A percentile compares a stretch with the other conserved stretches of the same genome.
These are phyloP conservation scores for Caenorhabditis angaria DNA, from an alignment of 2,888 invertebrate genomes.

Conservation along the genomic window DNA sequence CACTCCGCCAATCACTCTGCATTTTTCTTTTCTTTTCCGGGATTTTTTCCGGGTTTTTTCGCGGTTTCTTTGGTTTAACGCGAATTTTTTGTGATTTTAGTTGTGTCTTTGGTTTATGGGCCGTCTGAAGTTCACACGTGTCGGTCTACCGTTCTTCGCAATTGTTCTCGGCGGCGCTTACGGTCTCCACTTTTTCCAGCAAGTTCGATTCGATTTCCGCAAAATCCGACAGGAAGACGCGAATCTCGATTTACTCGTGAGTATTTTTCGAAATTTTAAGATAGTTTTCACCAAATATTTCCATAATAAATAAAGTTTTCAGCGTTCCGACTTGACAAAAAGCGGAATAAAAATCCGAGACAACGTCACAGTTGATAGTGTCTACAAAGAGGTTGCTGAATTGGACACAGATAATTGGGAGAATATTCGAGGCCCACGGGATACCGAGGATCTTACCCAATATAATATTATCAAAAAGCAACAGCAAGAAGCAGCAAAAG, in stretches of 20 bases:
- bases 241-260: conserved; percentile 57
- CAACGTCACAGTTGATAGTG: conserved; percentile 60
- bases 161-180: conserved; percentile 65
- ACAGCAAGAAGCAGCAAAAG: conserved; percentile 36
- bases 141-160: conserved; percentile 66
- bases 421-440: conserved; percentile 70
- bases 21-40: not conserved
- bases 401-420: conserved; percentile 69
- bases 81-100: not conserved
- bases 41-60: not conserved
- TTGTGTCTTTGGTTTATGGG: conserved; percentile 23
- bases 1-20: conserved; percentile 1
- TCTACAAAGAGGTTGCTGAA: conserved; percentile 62
- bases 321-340: conserved; percentile 12
- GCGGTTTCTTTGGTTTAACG: not conserved
- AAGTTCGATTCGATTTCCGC: conserved; percentile 67
- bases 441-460: conserved; percentile 63
- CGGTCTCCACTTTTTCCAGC: conserved; percentile 67
- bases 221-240: conserved; percentile 57
- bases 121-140: conserved; percentile 54
- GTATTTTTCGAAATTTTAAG: too few relatives aligned
- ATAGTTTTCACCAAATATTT: not conserved
- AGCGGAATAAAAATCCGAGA: conserved; percentile 58
- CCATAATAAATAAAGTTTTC: conserved; percentile 2
- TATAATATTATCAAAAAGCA: conserved; percentile 51